Evolutionary conservation across 1,140 invertebrate species (phyloP), one percentile per base, ranked within the genome.

Genomic region (Polyergus mexicanus): DNA sequence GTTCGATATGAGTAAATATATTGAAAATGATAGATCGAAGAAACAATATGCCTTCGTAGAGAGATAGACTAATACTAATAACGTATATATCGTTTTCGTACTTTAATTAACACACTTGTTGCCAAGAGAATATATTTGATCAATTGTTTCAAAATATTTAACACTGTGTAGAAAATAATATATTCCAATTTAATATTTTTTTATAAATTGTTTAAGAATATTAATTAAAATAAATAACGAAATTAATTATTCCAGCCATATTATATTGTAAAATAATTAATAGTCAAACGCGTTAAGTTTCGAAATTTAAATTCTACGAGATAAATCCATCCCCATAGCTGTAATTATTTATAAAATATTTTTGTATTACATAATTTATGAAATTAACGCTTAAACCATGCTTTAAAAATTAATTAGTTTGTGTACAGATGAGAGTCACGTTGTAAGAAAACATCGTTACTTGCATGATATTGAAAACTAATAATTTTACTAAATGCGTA

Each of bases 101-200:
- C 2, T 32, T 77, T 65, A 77, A 65, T 65, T 28, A 77, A 65
- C 25, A 22, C 19, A 47, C 28, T 77, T 44, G 11, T 44, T 22
- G 38, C 7, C 2, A 47, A 28, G 38, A 47, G 65, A 77, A 77
- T 77, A 77, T 65, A 56, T 72, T 35, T 56, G 25, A 28, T 22
- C 1, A 11, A 32, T 72, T n/a, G 41, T 38, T 60, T 60, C 38
- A 60, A 41, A 60, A 60, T 74, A 58, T 58, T 60, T n/a, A 38
- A 58, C 22, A 25, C 32, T 41, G 13, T 51, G 1, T 74, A 22
- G 25, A 58, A 60, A 32, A 63, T 5, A 76, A 25, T 8, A 35
- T 75, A 75, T 41, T 75, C 8, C 22, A 75, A 75, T 75, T 60
- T 41, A 41, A 44, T 32, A 6, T 62, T 75, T 25, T 22, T 63